Evolutionary conservation across 2,888 invertebrate genomes (phyloP).

Genomic region (Scaptomyza flava): DNA sequence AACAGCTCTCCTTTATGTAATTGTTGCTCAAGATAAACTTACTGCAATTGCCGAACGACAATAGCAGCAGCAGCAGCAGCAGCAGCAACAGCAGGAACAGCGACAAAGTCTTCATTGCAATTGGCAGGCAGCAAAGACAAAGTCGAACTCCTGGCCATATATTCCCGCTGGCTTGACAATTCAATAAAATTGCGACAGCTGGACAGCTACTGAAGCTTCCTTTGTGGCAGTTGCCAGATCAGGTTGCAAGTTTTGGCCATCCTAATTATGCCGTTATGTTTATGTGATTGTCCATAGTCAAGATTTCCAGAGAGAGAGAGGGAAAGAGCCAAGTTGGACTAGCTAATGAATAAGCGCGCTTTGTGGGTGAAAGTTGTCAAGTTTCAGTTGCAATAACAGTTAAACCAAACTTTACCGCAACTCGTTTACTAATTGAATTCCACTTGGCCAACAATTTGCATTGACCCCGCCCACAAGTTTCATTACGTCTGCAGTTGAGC

Average conservation of each 20-base stretch:
- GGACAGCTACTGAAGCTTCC: slow-evolving; percentile 17
- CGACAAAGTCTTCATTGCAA: slow-evolving; percentile 54
- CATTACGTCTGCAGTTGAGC: slow-evolving; percentile 52
- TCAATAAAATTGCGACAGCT: slow-evolving; percentile 68
- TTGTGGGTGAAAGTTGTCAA: slow-evolving; percentile 67
- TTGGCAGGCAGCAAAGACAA: slow-evolving; percentile 58
- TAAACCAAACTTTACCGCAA: slow-evolving; percentile 12
- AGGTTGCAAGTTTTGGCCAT: slow-evolving; percentile 26
- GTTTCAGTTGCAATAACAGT: slow-evolving; percentile 17
- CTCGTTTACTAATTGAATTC: slow-evolving; percentile 52
- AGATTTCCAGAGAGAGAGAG: slow-evolving; percentile 29
- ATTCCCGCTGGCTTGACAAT: slow-evolving; percentile 61
- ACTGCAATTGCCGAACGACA: slow-evolving; percentile 56
- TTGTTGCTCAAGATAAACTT: slow-evolving; percentile 58
- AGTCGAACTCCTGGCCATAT: slow-evolving; percentile 45
- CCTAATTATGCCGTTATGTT: slow-evolving; percentile 63
- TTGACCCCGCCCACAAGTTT: slow-evolving; percentile 36
- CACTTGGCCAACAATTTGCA: slow-evolving; percentile 56
- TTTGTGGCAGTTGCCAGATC: slow-evolving; percentile 21
- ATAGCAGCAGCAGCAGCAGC: slow-evolving; percentile 27
- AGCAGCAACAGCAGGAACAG: slow-evolving; percentile 29
- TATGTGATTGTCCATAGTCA: slow-evolving; percentile 62
- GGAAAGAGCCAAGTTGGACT: background rate
- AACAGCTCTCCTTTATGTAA: slow-evolving; percentile 63
- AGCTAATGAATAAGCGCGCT: slow-evolving; percentile 52